Base-by-base conservation (phyloP, 2,113 vertebrate species). In the Cathartes aura region DNA sequence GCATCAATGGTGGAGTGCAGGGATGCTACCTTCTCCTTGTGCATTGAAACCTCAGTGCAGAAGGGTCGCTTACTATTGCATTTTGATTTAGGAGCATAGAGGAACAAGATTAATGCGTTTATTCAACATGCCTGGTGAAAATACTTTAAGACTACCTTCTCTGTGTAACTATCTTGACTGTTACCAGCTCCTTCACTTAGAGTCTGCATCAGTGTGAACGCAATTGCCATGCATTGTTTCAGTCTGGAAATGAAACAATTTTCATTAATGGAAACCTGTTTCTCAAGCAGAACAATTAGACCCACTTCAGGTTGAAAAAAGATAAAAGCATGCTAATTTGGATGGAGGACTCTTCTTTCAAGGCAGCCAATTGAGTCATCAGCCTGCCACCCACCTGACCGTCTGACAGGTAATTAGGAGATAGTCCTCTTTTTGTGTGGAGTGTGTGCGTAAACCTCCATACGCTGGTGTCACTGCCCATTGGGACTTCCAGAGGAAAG, bases 281-380 rank as follows among this genome's bases (percentile, higher is more conserved):
- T 98, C 98, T 98, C 98, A 97, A 98, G 97, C 97, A 98, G 97
- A 97, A 98, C 95, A 98, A 98, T 98, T 98, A 98, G 98, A 97
- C 98, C 97, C 98, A 98, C 98, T 98, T 98, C 98, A 98, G 97
- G 97, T 92, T 98, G 98, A 98, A 96, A 98, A 98, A 98, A 98
- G 98, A 98, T 98, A 98, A 98, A 98, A 98, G 98, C 98, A 97
- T 97, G 98, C 96, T 98, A 98, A 98, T 98, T 98, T 98, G 98
- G 98, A 98, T 98, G 98, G 97, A 98, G 98, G 97, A 98, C 98
- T 97, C 98, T 98, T 98, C 98, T 98, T 98, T 98, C 89, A 87
- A 91, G 74, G 93, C 98, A 98, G 98, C 98, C 98, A 98, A 98
- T 98, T 98, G 97, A 97, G 95, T 97, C 93, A 97, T 98, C 95